Conservation (phyloP, 2,113 vertebrate species). For the Sinocyclocheilus maitianheensis region DNA sequence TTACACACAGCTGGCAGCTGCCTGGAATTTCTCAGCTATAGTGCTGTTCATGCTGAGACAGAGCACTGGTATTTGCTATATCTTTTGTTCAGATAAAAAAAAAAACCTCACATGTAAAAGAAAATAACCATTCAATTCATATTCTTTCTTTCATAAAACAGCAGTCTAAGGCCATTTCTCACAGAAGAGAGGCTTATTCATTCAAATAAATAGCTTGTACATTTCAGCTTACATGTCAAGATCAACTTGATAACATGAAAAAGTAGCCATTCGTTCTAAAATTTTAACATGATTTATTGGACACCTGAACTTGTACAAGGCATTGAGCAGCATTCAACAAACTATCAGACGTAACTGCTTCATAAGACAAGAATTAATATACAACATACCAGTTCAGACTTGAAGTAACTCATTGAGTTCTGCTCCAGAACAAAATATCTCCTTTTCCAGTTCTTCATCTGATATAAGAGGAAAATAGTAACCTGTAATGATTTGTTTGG, state of each 20-base stretch:
- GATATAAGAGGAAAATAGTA: conserved; percentile 40
- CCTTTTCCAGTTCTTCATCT: conserved; percentile 99
- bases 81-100: neutral
- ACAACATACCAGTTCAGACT: conserved; percentile 90
- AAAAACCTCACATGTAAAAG: neutral
- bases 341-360: neutral
- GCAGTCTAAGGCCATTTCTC: neutral
- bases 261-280: too few species aligned
- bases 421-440: conserved; percentile 96
- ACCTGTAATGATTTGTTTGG: neutral
- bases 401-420: conserved; percentile 97
- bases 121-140: neutral
- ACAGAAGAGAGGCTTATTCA: neutral
- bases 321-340: neutral
- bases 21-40: conserved; percentile 35
- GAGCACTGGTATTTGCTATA: neutral
- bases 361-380: neutral
- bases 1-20: conserved; percentile 14
- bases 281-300: too few species aligned
- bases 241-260: too few species aligned
- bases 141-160: neutral
- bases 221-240: neutral
- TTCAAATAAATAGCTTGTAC: neutral
- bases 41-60: conserved; percentile 27
- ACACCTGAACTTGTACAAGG: too few species aligned